Conservation (phyloP, 2,797 vertebrate species). For the Tarsius wallacei region DNA sequence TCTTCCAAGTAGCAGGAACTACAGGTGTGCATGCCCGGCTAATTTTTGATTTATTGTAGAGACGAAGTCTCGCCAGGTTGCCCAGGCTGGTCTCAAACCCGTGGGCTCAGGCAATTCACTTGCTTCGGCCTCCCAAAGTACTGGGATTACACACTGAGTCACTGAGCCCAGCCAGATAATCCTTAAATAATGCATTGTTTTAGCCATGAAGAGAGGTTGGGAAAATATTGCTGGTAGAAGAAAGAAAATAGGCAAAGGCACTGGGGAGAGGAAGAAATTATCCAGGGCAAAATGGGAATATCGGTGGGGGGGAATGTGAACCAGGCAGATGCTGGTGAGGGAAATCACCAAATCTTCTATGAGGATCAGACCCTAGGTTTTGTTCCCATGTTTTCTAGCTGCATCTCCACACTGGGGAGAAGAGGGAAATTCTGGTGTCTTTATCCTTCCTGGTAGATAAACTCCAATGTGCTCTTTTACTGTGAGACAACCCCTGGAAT, state of each 20-base stretch:
- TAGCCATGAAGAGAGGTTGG: neutral
- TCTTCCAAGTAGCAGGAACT: no score
- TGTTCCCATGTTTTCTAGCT: neutral
- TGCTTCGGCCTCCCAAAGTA: no score
- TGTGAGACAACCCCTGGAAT: slow-evolving; percentile 66
- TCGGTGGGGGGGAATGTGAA: neutral
- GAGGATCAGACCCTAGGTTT: neutral
- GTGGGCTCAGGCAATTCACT: no score
- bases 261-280: neutral
- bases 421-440: slow-evolving; percentile 23
- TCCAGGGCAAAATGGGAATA: neutral
- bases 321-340: neutral
- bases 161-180: no score
- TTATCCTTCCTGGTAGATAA: slow-evolving; percentile 83
- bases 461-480: slow-evolving; percentile 63
- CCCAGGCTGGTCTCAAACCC: no score
- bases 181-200: neutral
- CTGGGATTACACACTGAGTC: no score
- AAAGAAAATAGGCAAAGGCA: neutral
- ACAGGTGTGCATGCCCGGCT: no score
- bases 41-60: no score
- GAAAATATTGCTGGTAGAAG: slow-evolving; percentile 15
- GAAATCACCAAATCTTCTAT: neutral
- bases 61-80: no score
- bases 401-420: neutral